These are phyloP conservation scores for Tachina fera DNA, from an alignment of 2,888 invertebrate species.

Conservation along the genomic window DNA sequence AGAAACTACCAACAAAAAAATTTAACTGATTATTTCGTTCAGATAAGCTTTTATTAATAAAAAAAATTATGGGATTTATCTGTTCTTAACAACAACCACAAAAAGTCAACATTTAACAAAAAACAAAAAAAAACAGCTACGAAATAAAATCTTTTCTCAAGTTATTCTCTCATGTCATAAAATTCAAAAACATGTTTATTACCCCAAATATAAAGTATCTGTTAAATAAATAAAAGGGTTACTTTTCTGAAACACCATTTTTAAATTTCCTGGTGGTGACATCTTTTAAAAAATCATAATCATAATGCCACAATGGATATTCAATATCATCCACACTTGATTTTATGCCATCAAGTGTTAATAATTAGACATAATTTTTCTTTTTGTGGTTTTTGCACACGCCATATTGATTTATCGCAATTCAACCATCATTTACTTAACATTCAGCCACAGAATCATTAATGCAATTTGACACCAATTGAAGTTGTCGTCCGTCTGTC, in stretches of 20 bases:
- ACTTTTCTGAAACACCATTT: constrained; percentile 63
- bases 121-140: constrained; percentile 7
- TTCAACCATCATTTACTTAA: constrained; percentile 41
- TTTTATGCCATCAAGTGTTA: constrained; percentile 64
- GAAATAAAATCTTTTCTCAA: constrained; percentile 40
- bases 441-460: constrained; percentile 19
- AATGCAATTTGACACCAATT: constrained; percentile 60
- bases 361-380: constrained; percentile 56
- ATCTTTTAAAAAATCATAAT: neutral
- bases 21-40: constrained; percentile 56
- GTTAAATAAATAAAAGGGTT: constrained; percentile 23
- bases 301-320: constrained; percentile 24
- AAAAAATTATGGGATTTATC: constrained; percentile 64
- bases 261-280: constrained; percentile 21
- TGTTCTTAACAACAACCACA: constrained; percentile 40
- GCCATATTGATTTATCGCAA: constrained; percentile 64
- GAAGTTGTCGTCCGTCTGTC: constrained; percentile 21
- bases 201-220: constrained; percentile 18
- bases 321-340: constrained; percentile 69
- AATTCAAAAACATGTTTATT: constrained; percentile 65
- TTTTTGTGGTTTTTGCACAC: constrained; percentile 64
- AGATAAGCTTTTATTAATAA: constrained; percentile 70
- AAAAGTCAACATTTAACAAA: constrained; percentile 14
- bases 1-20: constrained; percentile 16
- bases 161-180: constrained; percentile 56